These are phyloP conservation scores for Uropetala carovei DNA, from an alignment of 2,888 invertebrate species.

Conservation along the genomic window DNA sequence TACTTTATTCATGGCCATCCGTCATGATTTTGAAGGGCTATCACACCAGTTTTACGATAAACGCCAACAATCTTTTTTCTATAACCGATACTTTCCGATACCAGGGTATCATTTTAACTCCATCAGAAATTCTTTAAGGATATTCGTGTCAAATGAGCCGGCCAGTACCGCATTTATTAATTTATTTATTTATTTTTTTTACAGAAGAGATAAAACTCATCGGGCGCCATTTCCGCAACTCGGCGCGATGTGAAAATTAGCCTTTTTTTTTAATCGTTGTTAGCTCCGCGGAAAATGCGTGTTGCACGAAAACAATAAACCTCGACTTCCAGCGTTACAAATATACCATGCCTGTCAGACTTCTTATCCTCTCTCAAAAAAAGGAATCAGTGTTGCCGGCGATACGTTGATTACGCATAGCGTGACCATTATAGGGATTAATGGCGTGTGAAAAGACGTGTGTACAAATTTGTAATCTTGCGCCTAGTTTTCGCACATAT, in stretches of 20 bases:
- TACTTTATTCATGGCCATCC: no score
- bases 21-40: no score
- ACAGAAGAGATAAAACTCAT: neutral
- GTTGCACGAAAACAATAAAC: slow-evolving; percentile 26
- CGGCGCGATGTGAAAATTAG: neutral
- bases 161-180: neutral
- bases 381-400: neutral
- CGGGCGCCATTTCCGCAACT: no score
- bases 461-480: neutral
- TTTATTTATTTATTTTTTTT: no score
- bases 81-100: no score
- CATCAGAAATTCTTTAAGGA: no score
- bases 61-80: no score
- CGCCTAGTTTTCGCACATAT: no score
- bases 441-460: slow-evolving; percentile 32
- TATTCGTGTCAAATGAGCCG: no score
- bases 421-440: slow-evolving; percentile 29
- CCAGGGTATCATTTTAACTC: no score
- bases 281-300: neutral
- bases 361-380: neutral
- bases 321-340: neutral
- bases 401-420: slow-evolving; percentile 4
- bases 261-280: neutral
- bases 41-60: no score
- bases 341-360: neutral